Conservation (phyloP, 2,113 vertebrate species). For the Bettongia penicillata region DNA sequence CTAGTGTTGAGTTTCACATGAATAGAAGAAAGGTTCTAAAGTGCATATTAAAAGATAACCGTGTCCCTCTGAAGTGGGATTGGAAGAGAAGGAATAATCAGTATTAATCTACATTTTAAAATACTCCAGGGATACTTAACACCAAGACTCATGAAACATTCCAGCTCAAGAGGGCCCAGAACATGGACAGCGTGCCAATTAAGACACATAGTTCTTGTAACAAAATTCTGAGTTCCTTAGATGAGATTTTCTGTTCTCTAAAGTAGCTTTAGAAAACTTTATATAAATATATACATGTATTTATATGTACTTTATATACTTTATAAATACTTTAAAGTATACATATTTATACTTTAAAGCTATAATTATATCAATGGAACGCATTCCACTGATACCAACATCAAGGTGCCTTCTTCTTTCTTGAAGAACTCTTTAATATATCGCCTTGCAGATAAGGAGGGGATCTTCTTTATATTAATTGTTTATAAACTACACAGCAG, state of each 20-base stretch:
- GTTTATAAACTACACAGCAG: neutral
- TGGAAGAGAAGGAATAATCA: constrained; percentile 25
- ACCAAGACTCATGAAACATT: constrained; percentile 12
- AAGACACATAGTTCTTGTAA: neutral
- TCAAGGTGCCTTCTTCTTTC: neutral
- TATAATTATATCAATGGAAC: neutral
- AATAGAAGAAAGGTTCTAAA: constrained; percentile 61
- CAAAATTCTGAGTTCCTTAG: neutral
- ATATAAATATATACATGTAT: too few relatives aligned
- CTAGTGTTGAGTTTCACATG: constrained; percentile 49
- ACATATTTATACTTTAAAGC: neutral
- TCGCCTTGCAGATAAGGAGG: neutral
- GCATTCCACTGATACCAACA: neutral
- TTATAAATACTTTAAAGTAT: too few relatives aligned
- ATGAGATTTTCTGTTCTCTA: neutral
- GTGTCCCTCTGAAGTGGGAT: constrained; percentile 49
- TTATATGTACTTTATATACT: too few relatives aligned
- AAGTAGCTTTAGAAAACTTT: neutral
- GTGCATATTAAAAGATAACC: constrained; percentile 68
- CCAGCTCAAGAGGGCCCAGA: neutral
- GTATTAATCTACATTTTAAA: constrained; percentile 40
- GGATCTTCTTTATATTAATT: neutral
- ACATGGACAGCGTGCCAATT: neutral
- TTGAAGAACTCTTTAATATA: neutral
- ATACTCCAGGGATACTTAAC: constrained; percentile 11